These are phyloP conservation scores for Acanthosoma haemorrhoidale DNA, from an alignment of 2,888 invertebrate genomes.

Conservation along the genomic window DNA sequence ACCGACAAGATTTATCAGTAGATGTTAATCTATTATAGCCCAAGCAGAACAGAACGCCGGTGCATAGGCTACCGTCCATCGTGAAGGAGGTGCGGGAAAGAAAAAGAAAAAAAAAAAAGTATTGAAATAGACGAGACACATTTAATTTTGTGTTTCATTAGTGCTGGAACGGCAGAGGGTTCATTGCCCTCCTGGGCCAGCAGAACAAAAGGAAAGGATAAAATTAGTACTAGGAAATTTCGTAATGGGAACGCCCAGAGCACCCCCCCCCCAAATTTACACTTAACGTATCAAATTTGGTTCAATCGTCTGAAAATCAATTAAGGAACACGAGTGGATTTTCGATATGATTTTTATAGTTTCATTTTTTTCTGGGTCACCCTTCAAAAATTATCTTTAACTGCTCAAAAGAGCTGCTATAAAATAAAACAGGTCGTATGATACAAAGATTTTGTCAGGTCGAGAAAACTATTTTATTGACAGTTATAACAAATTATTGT, in stretches of 20 bases:
- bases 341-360: too few relatives aligned
- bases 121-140: background rate
- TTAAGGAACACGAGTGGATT: too few relatives aligned
- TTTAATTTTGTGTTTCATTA: slow-evolving; percentile 11
- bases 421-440: too few relatives aligned
- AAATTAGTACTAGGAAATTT: slow-evolving; percentile 2
- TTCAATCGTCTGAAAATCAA: too few relatives aligned
- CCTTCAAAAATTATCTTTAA: too few relatives aligned
- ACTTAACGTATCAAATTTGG: too few relatives aligned
- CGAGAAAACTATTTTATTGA: too few relatives aligned
- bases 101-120: background rate
- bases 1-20: background rate
- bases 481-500: too few relatives aligned
- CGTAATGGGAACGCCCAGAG: slow-evolving; percentile 5
- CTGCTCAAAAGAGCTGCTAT: too few relatives aligned
- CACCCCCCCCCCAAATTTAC: background rate
- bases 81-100: background rate
- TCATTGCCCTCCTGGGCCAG: background rate
- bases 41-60: background rate
- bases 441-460: too few relatives aligned
- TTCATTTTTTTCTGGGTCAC: too few relatives aligned
- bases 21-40: background rate
- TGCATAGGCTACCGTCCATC: too few relatives aligned
- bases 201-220: slow-evolving; percentile 1
- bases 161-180: background rate